These are phyloP conservation scores for Caenorhabditis brenneri DNA, from an alignment of 1,140 invertebrate genomes.

Conservation along the genomic window DNA sequence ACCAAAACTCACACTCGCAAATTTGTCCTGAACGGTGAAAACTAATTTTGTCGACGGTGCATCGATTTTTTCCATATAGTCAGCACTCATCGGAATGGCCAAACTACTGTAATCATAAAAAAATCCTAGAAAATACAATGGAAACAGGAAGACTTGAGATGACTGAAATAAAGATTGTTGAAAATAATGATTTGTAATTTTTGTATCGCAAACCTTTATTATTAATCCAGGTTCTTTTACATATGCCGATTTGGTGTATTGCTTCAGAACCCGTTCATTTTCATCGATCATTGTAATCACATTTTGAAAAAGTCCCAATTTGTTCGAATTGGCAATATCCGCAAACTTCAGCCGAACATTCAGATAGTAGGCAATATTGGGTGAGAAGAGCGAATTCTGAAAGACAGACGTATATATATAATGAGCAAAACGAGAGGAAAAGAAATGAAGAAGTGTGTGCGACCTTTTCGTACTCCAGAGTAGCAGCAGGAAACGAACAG, in stretches of 20 bases:
- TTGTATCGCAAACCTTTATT: neutral
- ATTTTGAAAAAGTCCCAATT: constrained; percentile 45
- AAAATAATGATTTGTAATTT: neutral
- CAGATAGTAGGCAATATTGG: constrained; percentile 25
- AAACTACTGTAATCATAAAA: constrained; percentile 32
- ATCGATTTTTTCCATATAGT: constrained; percentile 11
- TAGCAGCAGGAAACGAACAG: constrained; percentile 48
- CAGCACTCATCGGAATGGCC: constrained; percentile 10
- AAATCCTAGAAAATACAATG: constrained; percentile 45
- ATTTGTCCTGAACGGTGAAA: constrained; percentile 46
- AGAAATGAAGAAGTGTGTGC: neutral
- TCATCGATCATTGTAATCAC: constrained; percentile 17
- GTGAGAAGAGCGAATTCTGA: constrained; percentile 43
- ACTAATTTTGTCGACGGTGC: neutral
- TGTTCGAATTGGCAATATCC: constrained; percentile 4
- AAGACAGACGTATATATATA: neutral
- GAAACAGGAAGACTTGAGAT: constrained; percentile 11
- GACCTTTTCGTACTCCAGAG: constrained; percentile 43
- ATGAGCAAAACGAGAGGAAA: neutral
- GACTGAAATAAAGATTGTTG: constrained; percentile 17
- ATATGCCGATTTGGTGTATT: constrained; percentile 23
- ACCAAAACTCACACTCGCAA: constrained; percentile 30
- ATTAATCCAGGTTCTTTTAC: constrained; percentile 43
- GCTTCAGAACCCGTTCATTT: neutral
- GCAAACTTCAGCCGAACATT: constrained; percentile 40